phyloP scores from a whole-genome alignment of 2,888 invertebrate species.

The Smittia sp. region DNA sequence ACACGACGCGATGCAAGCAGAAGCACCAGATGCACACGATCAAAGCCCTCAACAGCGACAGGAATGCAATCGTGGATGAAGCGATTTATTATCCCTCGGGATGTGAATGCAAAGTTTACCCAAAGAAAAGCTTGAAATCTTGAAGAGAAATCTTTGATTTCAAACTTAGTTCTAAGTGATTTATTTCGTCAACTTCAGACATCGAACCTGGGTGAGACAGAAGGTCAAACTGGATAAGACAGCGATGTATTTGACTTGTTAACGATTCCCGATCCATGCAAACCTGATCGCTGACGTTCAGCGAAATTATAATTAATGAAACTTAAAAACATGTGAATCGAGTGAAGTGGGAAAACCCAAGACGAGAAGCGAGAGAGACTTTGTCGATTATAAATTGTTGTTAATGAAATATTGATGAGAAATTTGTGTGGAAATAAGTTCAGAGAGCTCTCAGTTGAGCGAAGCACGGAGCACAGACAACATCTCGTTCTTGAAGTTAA shows the following conservation, averaged over 20 bases:
- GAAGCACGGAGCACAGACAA: neutral
- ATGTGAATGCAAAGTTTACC: constrained; percentile 23
- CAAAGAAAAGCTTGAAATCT: neutral
- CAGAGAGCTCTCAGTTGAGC: neutral
- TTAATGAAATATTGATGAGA: neutral
- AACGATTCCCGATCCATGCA: too few species aligned
- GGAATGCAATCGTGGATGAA: neutral
- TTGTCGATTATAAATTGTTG: neutral
- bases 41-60: neutral
- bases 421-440: constrained; percentile 1
- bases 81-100: constrained; percentile 1
- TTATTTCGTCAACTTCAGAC: too few species aligned
- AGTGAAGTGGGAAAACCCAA: constrained; percentile 23
- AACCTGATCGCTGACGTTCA: too few species aligned
- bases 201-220: too few species aligned
- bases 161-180: too few species aligned
- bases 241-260: too few species aligned
- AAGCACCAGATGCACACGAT: constrained; percentile 17
- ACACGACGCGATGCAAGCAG: constrained; percentile 12
- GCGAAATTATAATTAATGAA: neutral
- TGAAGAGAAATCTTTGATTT: too few species aligned
- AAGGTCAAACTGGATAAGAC: too few species aligned
- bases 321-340: neutral
- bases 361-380: neutral
- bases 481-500: constrained; percentile 5